These are phyloP conservation scores for Paramisgurnus dabryanus DNA, from an alignment of 2,113 vertebrate species.

Conservation along the genomic window DNA sequence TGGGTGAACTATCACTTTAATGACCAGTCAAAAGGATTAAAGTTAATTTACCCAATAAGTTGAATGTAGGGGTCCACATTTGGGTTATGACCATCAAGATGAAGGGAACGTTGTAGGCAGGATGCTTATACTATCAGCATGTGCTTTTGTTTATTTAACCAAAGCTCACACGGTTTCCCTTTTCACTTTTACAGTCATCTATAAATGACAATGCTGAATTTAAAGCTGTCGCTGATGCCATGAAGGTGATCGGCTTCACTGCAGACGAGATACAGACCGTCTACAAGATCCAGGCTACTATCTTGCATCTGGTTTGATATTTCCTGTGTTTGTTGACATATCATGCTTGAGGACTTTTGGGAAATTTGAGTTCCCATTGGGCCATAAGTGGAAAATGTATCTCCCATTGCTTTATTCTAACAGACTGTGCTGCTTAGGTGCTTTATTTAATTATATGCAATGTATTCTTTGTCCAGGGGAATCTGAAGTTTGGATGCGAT, in stretches of 20 bases:
- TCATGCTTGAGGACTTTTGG: background rate
- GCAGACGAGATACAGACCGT: conserved; percentile 92
- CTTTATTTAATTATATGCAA: background rate
- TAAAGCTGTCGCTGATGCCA: conserved; percentile 92
- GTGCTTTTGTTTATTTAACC: conserved; percentile 3
- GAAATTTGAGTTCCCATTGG: too few relatives aligned
- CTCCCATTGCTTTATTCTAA: too few relatives aligned
- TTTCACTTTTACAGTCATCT: conserved; percentile 74
- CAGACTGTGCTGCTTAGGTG: too few relatives aligned
- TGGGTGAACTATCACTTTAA: background rate
- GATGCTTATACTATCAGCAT: background rate
- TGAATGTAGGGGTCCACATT: background rate
- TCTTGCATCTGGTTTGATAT: conserved; percentile 89
- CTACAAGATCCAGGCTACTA: conserved; percentile 92
- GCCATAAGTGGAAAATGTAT: background rate
- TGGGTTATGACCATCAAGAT: background rate
- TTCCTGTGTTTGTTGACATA: background rate
- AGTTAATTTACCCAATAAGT: background rate
- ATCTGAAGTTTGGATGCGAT: conserved; percentile 87
- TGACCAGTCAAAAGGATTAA: background rate
- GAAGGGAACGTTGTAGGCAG: background rate
- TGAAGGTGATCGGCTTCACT: conserved; percentile 97
- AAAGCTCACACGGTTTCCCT: background rate
- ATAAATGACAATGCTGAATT: conserved; percentile 90
- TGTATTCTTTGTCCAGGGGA: conserved; percentile 77